Base-by-base conservation (phyloP, 1,140 invertebrate species). In the Mactra quadrangularis region DNA sequence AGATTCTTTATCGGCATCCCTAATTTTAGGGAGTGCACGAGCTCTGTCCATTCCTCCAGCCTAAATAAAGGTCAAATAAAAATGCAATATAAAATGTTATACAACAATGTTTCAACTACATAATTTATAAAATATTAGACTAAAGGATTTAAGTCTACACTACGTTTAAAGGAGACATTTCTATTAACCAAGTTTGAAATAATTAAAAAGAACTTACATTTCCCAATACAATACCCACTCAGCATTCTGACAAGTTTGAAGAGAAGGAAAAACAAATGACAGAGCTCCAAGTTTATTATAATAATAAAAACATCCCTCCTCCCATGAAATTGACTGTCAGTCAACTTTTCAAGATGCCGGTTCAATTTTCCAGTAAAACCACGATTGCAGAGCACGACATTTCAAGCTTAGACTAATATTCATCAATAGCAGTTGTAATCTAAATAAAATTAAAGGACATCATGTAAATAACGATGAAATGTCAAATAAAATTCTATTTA, bases 1-100 rank as follows among this genome's bases (percentile, higher is more conserved):
- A 25, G 95, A 95, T 93, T 99, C 98, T 90, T 95, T 96, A 52
- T 98, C 97, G 87, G 96, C 97, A 94, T 98, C 96, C 50, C 72
- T 74, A 45, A 90, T 85, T 47, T 89, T 90, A 29, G 87, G 87
- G 22, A 89, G 68, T 25, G 66, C 77, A 29, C 85, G 84, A 25
- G 88, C 81, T 85, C 84, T 82, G 19, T 88, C 87, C 68, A 86
- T 84, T 84, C 86, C 88, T 52, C 87, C 86, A 60, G 89, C 88
- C 89, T 62, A 25, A 60, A n/a, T n/a, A n/a, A n/a, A n/a, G n/a
- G n/a, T n/a, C n/a, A 71, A 60, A 41, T 41, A 41, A 41, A 41
- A 41, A 41, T 41, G 15, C 38, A 41, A 41, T 41, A 41, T 41
- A 7, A 41, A 6, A 6, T 41, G 15, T 41, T 15, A 15, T 41